phyloP scores from a whole-genome alignment of 2,888 invertebrate species.

The Dolichopus griseipennis region DNA sequence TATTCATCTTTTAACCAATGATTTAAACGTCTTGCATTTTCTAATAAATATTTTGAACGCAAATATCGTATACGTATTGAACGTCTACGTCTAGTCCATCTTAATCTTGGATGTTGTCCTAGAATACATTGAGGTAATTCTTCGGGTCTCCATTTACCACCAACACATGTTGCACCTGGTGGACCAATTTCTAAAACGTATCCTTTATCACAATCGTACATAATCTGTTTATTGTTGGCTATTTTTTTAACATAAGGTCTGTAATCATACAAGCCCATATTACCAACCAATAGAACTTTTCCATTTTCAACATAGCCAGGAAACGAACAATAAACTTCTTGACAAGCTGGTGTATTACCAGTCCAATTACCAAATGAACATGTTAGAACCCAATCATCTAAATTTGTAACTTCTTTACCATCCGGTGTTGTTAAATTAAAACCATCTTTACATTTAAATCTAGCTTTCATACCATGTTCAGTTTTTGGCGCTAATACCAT shows the following conservation, averaged over 20 bases:
- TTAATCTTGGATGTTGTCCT: constrained; percentile 77
- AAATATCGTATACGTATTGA: constrained; percentile 42
- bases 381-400: constrained; percentile 59
- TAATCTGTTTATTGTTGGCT: constrained; percentile 85
- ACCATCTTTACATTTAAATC: constrained; percentile 90
- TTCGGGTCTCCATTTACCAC: constrained; percentile 87
- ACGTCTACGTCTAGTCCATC: constrained; percentile 65
- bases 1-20: constrained; percentile 4
- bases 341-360: constrained; percentile 77
- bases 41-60: constrained; percentile 33
- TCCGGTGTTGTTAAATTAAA: constrained; percentile 66
- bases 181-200: constrained; percentile 80
- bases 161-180: constrained; percentile 89
- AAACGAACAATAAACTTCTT: constrained; percentile 85
- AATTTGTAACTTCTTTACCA: constrained; percentile 43
- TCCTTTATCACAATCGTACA: constrained; percentile 91
- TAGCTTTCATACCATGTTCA: constrained; percentile 92
- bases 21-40: constrained; percentile 27
- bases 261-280: constrained; percentile 94
- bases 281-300: constrained; percentile 83
- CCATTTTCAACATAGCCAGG: constrained; percentile 85
- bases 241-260: constrained; percentile 84
- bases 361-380: constrained; percentile 95
- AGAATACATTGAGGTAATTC: constrained; percentile 75
- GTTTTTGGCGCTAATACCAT: constrained; percentile 96